A percentile compares a stretch with the other conserved stretches of the same genome.
phyloP scores from a whole-genome alignment of 2,113 vertebrate species.

The Leucopternis melanops region DNA sequence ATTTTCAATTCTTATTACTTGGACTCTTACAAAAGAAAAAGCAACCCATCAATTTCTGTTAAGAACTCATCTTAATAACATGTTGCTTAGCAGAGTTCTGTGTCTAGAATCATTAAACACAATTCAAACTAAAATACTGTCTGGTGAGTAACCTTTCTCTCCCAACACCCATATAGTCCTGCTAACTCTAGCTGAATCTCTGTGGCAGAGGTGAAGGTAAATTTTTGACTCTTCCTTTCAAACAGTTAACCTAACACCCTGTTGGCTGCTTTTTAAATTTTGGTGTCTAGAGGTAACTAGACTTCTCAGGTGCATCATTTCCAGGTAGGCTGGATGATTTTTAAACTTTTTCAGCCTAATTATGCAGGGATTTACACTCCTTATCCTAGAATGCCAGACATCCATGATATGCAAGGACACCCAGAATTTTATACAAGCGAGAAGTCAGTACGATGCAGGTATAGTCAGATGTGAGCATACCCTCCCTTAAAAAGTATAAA shows the following conservation, averaged over 20 bases:
- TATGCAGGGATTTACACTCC: neutral
- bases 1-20: neutral
- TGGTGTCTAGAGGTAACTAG: neutral
- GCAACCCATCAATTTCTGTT: neutral
- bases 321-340: neutral
- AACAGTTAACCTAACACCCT: neutral
- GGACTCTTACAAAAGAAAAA: neutral
- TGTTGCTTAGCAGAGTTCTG: neutral
- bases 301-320: neutral
- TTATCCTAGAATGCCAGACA: neutral
- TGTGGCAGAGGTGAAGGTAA: neutral
- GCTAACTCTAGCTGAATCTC: neutral
- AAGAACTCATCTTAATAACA: neutral
- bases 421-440: neutral
- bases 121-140: neutral
- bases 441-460: neutral
- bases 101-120: neutral
- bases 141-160: neutral
- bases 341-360: neutral
- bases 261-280: neutral
- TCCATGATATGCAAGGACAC: neutral
- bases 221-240: neutral
- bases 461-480: neutral
- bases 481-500: neutral
- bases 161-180: neutral